Percentiles rank a stretch among this genome's conserved stretches.
Evolutionary conservation across 1,140 invertebrate genomes (phyloP).

Genomic region (Phocides pigmalion): DNA sequence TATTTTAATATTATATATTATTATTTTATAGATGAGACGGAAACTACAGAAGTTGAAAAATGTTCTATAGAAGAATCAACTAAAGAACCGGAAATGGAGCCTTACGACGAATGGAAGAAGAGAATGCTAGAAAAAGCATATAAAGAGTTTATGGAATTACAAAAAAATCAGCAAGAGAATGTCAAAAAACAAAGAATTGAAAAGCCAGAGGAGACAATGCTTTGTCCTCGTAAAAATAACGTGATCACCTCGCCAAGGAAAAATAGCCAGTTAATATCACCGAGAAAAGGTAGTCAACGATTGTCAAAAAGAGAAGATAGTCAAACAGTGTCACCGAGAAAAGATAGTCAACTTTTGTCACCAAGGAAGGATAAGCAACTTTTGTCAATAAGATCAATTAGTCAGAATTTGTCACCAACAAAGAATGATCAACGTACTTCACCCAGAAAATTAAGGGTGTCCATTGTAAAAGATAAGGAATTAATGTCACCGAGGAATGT

Average conservation of each 20-base stretch:
- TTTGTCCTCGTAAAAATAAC: neutral
- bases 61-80: slow-evolving; percentile 42
- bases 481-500: neutral
- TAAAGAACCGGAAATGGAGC: slow-evolving; percentile 52
- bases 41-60: slow-evolving; percentile 50
- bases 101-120: slow-evolving; percentile 67
- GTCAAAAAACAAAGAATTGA: slow-evolving; percentile 20
- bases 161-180: slow-evolving; percentile 36
- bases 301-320: neutral
- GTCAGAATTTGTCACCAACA: neutral
- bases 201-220: slow-evolving; percentile 30
- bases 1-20: too few relatives aligned
- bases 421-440: neutral
- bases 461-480: neutral
- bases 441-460: neutral
- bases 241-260: neutral
- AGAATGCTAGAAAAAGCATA: slow-evolving; percentile 61
- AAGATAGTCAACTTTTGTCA: neutral
- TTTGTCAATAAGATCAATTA: neutral
- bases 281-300: neutral
- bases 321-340: neutral
- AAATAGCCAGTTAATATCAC: neutral
- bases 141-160: slow-evolving; percentile 53
- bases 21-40: slow-evolving; percentile 45
- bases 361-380: neutral